Percentiles rank a stretch among this genome's conserved stretches.
Conservation (phyloP, 2,888 invertebrate species). For the Xestia sexstrigata region DNA sequence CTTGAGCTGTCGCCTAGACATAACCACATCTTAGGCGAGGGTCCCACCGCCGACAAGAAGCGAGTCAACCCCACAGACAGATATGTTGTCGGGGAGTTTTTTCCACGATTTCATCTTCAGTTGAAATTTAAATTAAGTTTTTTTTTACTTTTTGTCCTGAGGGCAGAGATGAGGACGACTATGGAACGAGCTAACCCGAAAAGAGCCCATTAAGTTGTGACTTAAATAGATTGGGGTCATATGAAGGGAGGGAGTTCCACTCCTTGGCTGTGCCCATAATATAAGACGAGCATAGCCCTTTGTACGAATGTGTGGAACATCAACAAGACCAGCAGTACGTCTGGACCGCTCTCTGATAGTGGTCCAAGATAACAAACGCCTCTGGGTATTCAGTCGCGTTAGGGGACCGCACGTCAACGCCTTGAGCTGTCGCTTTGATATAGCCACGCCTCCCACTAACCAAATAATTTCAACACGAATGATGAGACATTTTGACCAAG, state of each 20-base stretch:
- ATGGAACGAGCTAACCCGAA: too few relatives aligned
- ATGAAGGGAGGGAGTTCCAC: too few relatives aligned
- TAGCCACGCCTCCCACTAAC: slow-evolving; percentile 20
- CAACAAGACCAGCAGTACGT: too few relatives aligned
- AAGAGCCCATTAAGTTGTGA: too few relatives aligned
- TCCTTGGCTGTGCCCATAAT: too few relatives aligned
- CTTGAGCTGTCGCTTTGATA: slow-evolving; percentile 48
- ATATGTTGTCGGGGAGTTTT: background rate
- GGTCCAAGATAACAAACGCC: background rate
- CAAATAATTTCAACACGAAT: background rate
- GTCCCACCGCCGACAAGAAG: background rate
- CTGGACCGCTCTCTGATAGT: background rate
- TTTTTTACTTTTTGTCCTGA: too few relatives aligned
- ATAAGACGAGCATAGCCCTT: too few relatives aligned
- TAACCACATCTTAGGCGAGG: slow-evolving; percentile 29
- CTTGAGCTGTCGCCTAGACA: slow-evolving; percentile 48
- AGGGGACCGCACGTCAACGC: slow-evolving; percentile 30
- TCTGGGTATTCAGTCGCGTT: background rate
- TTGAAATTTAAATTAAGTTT: background rate
- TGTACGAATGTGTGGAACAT: too few relatives aligned
- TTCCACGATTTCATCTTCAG: background rate
- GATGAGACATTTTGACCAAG: background rate
- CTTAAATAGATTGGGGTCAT: too few relatives aligned
- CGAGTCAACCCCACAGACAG: background rate
- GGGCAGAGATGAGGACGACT: too few relatives aligned